Evolutionary conservation across 2,888 invertebrate species (phyloP).

Genomic region (Drosophila picticornis): DNA sequence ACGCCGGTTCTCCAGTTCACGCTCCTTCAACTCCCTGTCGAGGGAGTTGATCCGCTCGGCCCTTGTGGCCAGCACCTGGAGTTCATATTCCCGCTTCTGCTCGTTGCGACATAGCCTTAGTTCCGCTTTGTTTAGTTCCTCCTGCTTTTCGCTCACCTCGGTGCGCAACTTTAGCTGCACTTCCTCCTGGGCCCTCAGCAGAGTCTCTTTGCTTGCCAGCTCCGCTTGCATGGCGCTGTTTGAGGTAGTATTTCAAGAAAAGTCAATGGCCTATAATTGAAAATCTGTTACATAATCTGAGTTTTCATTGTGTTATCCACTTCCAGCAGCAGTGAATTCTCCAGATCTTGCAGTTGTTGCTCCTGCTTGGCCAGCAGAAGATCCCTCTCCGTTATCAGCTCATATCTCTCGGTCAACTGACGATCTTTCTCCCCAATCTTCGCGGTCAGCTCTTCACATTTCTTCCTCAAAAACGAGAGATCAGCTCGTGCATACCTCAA

Average conservation of each 20-base stretch:
- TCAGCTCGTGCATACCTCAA: slow-evolving; percentile 13
- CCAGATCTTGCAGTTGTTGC: slow-evolving; percentile 1
- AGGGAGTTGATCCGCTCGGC: slow-evolving; percentile 69
- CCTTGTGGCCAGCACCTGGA: slow-evolving; percentile 73
- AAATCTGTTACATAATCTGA: background rate
- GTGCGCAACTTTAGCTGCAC: slow-evolving; percentile 24
- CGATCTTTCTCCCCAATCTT: slow-evolving; percentile 4
- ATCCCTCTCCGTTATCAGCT: background rate
- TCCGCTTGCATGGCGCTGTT: slow-evolving; percentile 32
- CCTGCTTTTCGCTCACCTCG: slow-evolving; percentile 65
- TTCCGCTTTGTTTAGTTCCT: slow-evolving; percentile 62
- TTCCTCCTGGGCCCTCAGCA: background rate
- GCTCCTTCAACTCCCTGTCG: slow-evolving; percentile 70
- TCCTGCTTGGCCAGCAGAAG: slow-evolving; percentile 1
- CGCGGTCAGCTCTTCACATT: slow-evolving; percentile 1
- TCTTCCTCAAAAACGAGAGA: background rate
- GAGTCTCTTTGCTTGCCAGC: background rate
- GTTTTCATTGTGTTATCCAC: background rate
- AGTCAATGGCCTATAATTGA: background rate
- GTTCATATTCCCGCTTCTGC: slow-evolving; percentile 71
- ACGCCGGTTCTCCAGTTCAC: slow-evolving; percentile 67
- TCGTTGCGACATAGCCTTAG: slow-evolving; percentile 64
- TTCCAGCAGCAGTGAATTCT: background rate
- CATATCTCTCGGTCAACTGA: slow-evolving; percentile 1
- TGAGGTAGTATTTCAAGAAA: background rate